phyloP scores from a whole-genome alignment of 1,140 invertebrate species.

The Kradibia gibbosae region DNA sequence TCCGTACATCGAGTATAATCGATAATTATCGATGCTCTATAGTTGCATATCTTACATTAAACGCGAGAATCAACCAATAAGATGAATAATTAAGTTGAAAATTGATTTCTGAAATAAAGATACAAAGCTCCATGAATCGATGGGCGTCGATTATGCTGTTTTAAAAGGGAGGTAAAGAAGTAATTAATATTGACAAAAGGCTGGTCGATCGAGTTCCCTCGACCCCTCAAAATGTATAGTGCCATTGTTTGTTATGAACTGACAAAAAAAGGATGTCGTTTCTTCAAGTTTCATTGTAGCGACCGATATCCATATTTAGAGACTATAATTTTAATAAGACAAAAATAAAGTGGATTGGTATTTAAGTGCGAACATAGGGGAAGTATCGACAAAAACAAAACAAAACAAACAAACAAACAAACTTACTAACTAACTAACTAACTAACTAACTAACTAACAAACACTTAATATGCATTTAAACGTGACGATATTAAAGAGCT shows the following conservation, averaged over 20 bases:
- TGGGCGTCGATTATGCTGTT: slow-evolving; percentile 11
- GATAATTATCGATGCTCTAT: slow-evolving; percentile 16
- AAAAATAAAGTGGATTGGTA: slow-evolving; percentile 23
- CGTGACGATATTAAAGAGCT: slow-evolving; percentile 41
- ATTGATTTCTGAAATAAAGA: background rate
- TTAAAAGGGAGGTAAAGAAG: no score
- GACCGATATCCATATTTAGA: slow-evolving; percentile 17
- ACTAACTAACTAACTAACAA: no score
- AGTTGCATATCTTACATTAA: slow-evolving; percentile 7
- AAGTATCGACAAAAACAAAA: slow-evolving; percentile 43
- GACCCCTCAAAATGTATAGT: slow-evolving; percentile 38
- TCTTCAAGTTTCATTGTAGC: slow-evolving; percentile 25
- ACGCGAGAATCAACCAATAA: background rate
- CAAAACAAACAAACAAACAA: no score
- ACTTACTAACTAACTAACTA: no score
- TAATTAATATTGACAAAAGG: slow-evolving; percentile 25
- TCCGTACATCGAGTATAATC: slow-evolving; percentile 16
- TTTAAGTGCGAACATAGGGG: slow-evolving; percentile 23
- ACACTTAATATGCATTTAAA: slow-evolving; percentile 33
- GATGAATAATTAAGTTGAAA: slow-evolving; percentile 15
- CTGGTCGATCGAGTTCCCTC: slow-evolving; percentile 38
- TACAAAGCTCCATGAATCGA: background rate
- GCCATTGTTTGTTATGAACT: slow-evolving; percentile 42
- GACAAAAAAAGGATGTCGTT: background rate
- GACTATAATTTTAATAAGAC: slow-evolving; percentile 52